Base-by-base conservation (phyloP, 2,113 vertebrate genomes). In the Choloepus hoffmanni region DNA sequence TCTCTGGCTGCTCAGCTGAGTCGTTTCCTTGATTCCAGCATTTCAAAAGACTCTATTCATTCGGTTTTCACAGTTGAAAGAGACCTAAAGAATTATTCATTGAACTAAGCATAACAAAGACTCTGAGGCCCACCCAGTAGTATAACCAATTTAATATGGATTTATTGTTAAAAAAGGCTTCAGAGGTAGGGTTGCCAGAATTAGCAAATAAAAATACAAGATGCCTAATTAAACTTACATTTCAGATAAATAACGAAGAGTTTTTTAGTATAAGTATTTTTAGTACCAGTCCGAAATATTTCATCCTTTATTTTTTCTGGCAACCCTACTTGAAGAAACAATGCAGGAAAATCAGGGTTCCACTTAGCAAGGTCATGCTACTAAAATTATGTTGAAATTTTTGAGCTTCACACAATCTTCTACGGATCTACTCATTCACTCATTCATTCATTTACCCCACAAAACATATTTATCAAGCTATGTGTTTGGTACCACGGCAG, bases 181-280 rank as follows among this genome's bases (percentile, higher is more conserved):
- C 43, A 36, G 33, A 60, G 7, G 28, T 45, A 82, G 2, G 14
- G n/a, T 24, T 84, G 53, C n/a, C 85, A 95, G 72, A 88, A 76
- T 93, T 55, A 85, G 63, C 85, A 90, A 94, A 92, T 79, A 79
- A 90, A 95, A 95, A 90, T 28, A 83, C 15, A 30, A 53, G 36
- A 13, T 55, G 28, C n/a, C 33, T 28, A 50, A 7, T 73, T 85
- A 92, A 68, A 28, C 95, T 55, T 86, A 45, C 89, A 94, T 81
- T 90, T 91, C 30, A 96, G 36, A 89, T 81, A 65, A 90, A 92
- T 60, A 92, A 85, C 28, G 45, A 87, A 50, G 65, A 79, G 28
- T 67, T 63, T 77, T 63, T 85, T 36, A 26, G 23, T 50, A 40
- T 77, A 62, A 9, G 7, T 87, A 65, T 79, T 58, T 58, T 58